Evolutionary conservation across 2,113 vertebrate genomes (phyloP).

Genomic region (Neopipo cinnamomea): DNA sequence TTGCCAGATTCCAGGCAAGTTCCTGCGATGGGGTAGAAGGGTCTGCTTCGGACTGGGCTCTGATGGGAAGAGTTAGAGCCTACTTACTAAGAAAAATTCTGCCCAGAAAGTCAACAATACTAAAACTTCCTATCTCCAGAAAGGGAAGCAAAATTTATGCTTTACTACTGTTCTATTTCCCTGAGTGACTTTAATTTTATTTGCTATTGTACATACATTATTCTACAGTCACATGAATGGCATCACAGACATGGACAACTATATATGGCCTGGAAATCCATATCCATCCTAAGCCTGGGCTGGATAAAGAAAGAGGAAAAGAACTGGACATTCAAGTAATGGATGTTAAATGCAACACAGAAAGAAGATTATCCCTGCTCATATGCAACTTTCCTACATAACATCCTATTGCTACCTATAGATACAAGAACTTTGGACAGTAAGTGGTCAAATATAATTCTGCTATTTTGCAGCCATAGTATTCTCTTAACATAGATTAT

Average conservation of each 20-base stretch:
- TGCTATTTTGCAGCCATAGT: background rate
- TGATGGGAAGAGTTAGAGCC: background rate
- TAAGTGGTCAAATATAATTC: background rate
- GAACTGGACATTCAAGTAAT: background rate
- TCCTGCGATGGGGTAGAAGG: background rate
- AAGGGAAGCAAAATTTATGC: background rate
- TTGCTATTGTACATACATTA: background rate
- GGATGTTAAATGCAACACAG: background rate
- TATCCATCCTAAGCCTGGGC: background rate
- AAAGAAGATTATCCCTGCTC: background rate
- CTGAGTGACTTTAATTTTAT: background rate
- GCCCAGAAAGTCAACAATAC: background rate
- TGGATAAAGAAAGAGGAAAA: background rate
- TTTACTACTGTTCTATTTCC: background rate
- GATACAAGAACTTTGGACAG: background rate
- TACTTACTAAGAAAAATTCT: background rate
- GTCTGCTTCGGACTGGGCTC: background rate
- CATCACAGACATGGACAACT: background rate
- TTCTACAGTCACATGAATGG: background rate
- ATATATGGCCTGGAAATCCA: background rate
- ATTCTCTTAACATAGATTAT: background rate
- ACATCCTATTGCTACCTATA: background rate
- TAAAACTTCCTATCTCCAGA: background rate
- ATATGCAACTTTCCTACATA: background rate
- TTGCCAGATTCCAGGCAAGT: background rate